Conservation (phyloP, 2,797 vertebrate species). For the Diplodus puntazzo region DNA sequence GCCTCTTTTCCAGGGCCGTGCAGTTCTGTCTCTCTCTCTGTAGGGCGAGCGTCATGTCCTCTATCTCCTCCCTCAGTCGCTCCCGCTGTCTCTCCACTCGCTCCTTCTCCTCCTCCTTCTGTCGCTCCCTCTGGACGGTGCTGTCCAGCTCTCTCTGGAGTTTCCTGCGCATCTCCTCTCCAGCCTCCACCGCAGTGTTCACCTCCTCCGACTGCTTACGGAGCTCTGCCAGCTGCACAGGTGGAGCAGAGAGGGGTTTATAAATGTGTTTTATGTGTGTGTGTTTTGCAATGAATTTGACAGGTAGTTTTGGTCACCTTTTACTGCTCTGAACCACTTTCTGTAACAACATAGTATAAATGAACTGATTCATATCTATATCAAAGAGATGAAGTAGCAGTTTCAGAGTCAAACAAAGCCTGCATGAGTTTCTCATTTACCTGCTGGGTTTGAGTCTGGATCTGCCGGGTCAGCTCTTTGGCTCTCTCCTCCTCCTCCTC, state of each 20-base stretch:
- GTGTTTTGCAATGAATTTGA: background rate
- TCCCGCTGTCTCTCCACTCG: slow-evolving; percentile 90
- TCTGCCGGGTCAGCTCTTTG: slow-evolving; percentile 88
- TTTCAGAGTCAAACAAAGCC: background rate
- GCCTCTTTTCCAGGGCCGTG: slow-evolving; percentile 91
- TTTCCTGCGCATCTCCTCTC: slow-evolving; percentile 90
- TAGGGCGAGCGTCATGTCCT: slow-evolving; percentile 90
- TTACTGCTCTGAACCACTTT: background rate
- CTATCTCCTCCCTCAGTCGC: slow-evolving; percentile 91
- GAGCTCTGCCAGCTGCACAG: slow-evolving; percentile 87
- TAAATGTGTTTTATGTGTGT: background rate
- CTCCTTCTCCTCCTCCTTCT: slow-evolving; percentile 89
- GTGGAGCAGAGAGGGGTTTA: background rate
- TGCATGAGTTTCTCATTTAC: slow-evolving; percentile 67
- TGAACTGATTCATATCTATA: background rate
- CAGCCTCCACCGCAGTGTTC: slow-evolving; percentile 84
- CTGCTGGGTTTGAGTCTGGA: slow-evolving; percentile 90
- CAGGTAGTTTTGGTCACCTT: background rate
- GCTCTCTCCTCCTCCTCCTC: slow-evolving; percentile 90
- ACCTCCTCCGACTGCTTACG: slow-evolving; percentile 92
- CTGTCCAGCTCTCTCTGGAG: slow-evolving; percentile 90
- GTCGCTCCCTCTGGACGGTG: slow-evolving; percentile 85
- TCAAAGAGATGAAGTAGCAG: background rate
- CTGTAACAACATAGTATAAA: background rate
- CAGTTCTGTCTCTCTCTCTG: slow-evolving; percentile 93